Base-by-base conservation (phyloP, 1,140 invertebrate species). In the Drosophila oshimai region DNA sequence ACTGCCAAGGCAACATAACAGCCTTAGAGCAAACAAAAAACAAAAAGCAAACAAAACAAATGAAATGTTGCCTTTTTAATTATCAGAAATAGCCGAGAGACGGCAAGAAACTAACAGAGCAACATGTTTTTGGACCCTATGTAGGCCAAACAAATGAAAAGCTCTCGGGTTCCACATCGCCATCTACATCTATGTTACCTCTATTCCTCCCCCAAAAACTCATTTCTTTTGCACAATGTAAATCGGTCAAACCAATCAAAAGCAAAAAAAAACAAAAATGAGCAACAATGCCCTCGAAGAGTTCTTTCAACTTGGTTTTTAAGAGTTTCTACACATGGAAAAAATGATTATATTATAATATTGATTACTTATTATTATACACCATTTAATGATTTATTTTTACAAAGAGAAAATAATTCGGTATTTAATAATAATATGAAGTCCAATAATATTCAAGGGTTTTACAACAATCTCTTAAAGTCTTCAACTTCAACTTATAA, bases 231-330 rank as follows among this genome's bases (percentile, higher is more conserved):
- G 51, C 80, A 84, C 79, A 86, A 86, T 86, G 70, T 80, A 86
- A 86, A 84, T 84, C 80, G 79, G 79, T 84, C 79, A 84, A 79
- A 84, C 80, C 79, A 84, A 84, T 84, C 80, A 84, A 86, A 83
- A 73, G 53, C 49, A 42, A 57, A 15, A 29, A 17, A 46, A 33
- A 37, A 29, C 31, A 51, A 58, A 50, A 60, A 50, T 10, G 31
- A 81, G 39, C 53, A 60, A 79, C 44, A 79, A 74, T 57, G 64
- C 64, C 24, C 22, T 46, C 29, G 6, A 39, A 70, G 67, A 70
- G 67, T 70, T 70, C 67, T 70, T 70, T 70, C 50, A 70, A 70
- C 64, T 69, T 69, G 44, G 41, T 33, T 68, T 69, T 33, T 4
- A 28, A 13, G 28, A 22, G 13, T 17, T 55, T 53, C 12, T 54